Percentiles rank a stretch among this genome's conserved stretches.
Evolutionary conservation across 2,888 invertebrate genomes (phyloP).

Genomic region (Pandemis cinnamomeana): DNA sequence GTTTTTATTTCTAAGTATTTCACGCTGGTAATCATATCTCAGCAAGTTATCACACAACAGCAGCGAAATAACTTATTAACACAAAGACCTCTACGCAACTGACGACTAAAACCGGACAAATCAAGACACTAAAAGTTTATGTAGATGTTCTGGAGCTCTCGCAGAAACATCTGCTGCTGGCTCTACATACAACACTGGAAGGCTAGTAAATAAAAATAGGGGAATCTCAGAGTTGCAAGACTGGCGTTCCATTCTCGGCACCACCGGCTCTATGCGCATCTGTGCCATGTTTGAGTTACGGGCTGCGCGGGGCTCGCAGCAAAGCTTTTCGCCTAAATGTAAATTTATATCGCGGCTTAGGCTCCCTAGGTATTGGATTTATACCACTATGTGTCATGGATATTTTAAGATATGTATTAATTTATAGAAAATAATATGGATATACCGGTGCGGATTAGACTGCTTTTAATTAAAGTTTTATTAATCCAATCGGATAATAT

Average conservation of each 20-base stretch:
- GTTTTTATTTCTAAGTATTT: too few species aligned
- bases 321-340: constrained; percentile 65
- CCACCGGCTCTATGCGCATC: constrained; percentile 68
- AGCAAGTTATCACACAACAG: too few species aligned
- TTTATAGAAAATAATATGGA: background rate
- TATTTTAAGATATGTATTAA: constrained; percentile 12
- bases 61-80: too few species aligned
- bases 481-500: background rate
- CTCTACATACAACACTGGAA: background rate
- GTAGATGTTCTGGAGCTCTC: background rate
- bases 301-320: constrained; percentile 55
- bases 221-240: constrained; percentile 20
- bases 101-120: too few species aligned
- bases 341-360: constrained; percentile 66
- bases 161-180: background rate
- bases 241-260: constrained; percentile 8
- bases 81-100: too few species aligned
- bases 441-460: background rate
- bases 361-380: constrained; percentile 35
- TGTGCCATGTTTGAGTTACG: constrained; percentile 69
- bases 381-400: constrained; percentile 10
- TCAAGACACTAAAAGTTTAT: too few species aligned
- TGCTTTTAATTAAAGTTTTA: background rate
- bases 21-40: too few species aligned
- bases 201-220: constrained; percentile 10